Percentiles rank a stretch among this genome's conserved stretches.
phyloP scores from a whole-genome alignment of 2,888 invertebrate species.

The Xestia sexstrigata region DNA sequence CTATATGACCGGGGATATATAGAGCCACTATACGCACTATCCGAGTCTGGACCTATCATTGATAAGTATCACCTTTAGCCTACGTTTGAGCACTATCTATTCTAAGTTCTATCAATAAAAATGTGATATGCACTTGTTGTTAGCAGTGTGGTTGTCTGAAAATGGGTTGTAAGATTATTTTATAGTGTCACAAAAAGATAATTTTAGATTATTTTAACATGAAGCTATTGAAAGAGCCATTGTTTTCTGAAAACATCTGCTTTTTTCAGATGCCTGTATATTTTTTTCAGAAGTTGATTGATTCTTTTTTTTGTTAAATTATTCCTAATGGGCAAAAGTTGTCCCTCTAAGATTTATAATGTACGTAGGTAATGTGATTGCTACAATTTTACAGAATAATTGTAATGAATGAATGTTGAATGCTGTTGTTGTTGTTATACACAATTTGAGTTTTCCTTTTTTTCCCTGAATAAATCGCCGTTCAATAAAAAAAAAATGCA shows the following conservation, averaged over 20 bases:
- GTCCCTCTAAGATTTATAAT: neutral
- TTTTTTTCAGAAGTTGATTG: neutral
- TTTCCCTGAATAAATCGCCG: neutral
- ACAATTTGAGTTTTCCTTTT: neutral
- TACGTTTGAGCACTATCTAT: conserved; percentile 19
- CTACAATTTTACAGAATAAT: neutral
- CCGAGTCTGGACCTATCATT: conserved; percentile 60
- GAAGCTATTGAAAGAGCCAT: neutral
- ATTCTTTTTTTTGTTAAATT: neutral
- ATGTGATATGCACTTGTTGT: conserved; percentile 31
- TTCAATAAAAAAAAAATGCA: neutral
- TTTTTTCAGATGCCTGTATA: neutral
- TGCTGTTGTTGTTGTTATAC: too few relatives aligned
- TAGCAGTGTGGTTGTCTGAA: conserved; percentile 4
- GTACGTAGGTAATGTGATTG: neutral
- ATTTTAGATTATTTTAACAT: neutral
- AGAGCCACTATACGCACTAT: conserved; percentile 15
- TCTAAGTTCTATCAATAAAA: conserved; percentile 36
- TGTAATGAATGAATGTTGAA: too few relatives aligned
- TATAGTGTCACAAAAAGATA: neutral
- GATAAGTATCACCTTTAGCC: conserved; percentile 61
- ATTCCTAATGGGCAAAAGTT: neutral
- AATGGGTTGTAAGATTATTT: neutral
- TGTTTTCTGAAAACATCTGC: neutral
- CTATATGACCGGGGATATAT: conserved; percentile 3